These are phyloP conservation scores for Seriola dumerili DNA, from an alignment of 2,113 vertebrate species.

Conservation along the genomic window DNA sequence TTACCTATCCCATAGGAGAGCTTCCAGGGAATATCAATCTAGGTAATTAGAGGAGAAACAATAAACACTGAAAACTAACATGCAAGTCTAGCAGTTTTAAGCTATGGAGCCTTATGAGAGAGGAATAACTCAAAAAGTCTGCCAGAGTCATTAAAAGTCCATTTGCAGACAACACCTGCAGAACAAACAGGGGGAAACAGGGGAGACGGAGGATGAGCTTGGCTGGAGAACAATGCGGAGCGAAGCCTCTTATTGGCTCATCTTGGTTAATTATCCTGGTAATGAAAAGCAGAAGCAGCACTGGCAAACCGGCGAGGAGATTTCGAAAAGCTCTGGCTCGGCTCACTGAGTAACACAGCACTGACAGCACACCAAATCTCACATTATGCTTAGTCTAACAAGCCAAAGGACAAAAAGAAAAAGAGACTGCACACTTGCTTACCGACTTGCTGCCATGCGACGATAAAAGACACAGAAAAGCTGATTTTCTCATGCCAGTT, in stretches of 20 bases:
- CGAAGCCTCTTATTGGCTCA: slow-evolving; percentile 74
- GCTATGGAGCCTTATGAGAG: slow-evolving; percentile 46
- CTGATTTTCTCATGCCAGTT: not conserved
- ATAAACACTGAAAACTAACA: slow-evolving; percentile 62
- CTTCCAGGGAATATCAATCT: slow-evolving; percentile 76
- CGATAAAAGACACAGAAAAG: not conserved
- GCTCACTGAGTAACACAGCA: not conserved
- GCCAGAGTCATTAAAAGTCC: slow-evolving; percentile 77
- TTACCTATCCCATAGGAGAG: slow-evolving; percentile 74
- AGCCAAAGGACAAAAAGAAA: slow-evolving; percentile 3
- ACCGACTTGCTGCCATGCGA: not conserved
- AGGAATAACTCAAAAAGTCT: slow-evolving; percentile 58
- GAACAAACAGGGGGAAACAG: slow-evolving; percentile 59
- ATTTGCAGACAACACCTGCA: slow-evolving; percentile 79
- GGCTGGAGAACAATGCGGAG: slow-evolving; percentile 55
- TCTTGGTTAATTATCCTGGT: slow-evolving; percentile 68
- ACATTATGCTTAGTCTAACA: slow-evolving; percentile 47
- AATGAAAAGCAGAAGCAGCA: slow-evolving; percentile 68
- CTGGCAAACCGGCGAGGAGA: slow-evolving; percentile 41
- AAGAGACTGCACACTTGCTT: slow-evolving; percentile 15
- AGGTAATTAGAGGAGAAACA: slow-evolving; percentile 68
- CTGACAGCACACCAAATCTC: slow-evolving; percentile 27
- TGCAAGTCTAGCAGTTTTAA: slow-evolving; percentile 67
- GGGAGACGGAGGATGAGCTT: slow-evolving; percentile 38
- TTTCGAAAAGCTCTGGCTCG: slow-evolving; percentile 22